A percentile compares a stretch with the other conserved stretches of the same genome.
These are phyloP conservation scores for Clarias gariepinus DNA, from an alignment of 2,113 vertebrate genomes.

Conservation along the genomic window DNA sequence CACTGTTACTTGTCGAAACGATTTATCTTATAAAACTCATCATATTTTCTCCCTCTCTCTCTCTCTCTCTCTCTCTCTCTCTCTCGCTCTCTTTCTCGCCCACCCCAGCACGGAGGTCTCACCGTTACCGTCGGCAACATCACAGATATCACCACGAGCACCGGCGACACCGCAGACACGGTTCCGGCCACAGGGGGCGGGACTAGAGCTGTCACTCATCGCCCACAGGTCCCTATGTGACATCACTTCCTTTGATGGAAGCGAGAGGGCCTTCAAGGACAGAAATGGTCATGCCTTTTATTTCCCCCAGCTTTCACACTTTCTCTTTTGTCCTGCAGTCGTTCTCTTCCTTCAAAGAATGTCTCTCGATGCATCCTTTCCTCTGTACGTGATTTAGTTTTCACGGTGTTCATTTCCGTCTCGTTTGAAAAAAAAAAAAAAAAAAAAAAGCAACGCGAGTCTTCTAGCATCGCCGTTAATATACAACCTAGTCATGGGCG, in stretches of 20 bases:
- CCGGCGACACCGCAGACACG: constrained; percentile 70
- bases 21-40: no score
- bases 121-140: constrained; percentile 82
- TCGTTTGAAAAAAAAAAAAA: not conserved
- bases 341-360: not conserved
- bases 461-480: constrained; percentile 17
- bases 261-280: constrained; percentile 32
- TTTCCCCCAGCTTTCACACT: not conserved
- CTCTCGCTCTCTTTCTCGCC: not conserved
- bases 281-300: constrained; percentile 22
- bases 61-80: not conserved
- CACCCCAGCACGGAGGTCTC: constrained; percentile 81
- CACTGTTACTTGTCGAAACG: not conserved
- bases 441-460: not conserved
- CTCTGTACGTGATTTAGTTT: constrained; percentile 2
- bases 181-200: constrained; percentile 65
- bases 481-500: constrained; percentile 10
- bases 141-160: constrained; percentile 82
- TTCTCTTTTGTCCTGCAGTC: constrained; percentile 4
- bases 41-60: not conserved
- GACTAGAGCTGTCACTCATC: constrained; percentile 68
- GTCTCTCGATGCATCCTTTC: constrained; percentile 12
- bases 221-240: constrained; percentile 44
- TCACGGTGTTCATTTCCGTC: not conserved
- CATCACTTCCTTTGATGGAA: constrained; percentile 19